Percentiles rank a stretch among this genome's conserved stretches.
Evolutionary conservation across 2,888 invertebrate genomes (phyloP).

Genomic region (Xanthia icteritia): DNA sequence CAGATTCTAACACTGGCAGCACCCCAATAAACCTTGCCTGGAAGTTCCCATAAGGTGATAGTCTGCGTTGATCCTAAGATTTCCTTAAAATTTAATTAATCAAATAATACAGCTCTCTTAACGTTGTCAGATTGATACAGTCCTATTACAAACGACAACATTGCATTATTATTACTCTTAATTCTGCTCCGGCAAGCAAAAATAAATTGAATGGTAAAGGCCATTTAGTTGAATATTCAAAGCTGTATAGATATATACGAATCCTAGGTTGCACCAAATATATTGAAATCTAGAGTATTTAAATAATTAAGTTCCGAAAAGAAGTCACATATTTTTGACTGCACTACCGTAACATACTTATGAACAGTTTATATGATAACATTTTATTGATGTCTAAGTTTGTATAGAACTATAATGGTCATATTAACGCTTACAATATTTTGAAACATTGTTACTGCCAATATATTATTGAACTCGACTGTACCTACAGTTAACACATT

Average conservation of each 20-base stretch:
- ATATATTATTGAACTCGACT: too few species aligned
- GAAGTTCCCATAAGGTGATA: too few species aligned
- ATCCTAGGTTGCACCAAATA: not conserved
- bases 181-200: too few species aligned
- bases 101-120: too few species aligned
- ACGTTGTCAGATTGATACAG: too few species aligned
- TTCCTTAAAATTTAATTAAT: too few species aligned
- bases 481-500: not conserved
- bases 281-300: not conserved
- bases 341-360: not conserved
- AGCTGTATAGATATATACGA: not conserved
- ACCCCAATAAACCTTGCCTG: too few species aligned
- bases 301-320: not conserved
- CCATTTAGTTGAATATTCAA: slow-evolving; percentile 3
- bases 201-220: not conserved
- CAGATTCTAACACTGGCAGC: too few species aligned
- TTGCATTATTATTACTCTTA: too few species aligned
- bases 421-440: not conserved
- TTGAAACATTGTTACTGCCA: not conserved
- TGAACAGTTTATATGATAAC: not conserved
- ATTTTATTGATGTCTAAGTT: not conserved
- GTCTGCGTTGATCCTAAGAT: too few species aligned
- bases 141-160: too few species aligned
- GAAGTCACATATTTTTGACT: not conserved
- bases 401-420: not conserved